Evolutionary conservation across 2,113 vertebrate species (phyloP), one percentile per base, ranked within the genome.

Genomic region (Danionella cerebrum): DNA sequence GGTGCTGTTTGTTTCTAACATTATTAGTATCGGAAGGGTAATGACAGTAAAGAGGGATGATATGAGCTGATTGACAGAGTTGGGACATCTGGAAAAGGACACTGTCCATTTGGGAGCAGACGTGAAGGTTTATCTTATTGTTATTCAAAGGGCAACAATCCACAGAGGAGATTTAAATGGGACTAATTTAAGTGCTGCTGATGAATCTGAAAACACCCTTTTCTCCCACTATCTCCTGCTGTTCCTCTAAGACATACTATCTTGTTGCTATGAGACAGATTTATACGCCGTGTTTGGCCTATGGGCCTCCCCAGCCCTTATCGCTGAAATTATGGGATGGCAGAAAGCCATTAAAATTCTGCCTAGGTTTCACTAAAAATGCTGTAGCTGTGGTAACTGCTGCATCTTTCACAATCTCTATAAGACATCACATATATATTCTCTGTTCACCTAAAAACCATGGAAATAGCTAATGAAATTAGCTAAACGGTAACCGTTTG

Each of bases 1-100:
- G n/a, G 1, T 12, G 41, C 65, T 71, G 57, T 75, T 74, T 75
- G 65, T 72, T 78, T 70, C 66, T 76, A 76, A 78, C 69, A 65
- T 72, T 73, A 73, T 76, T 76, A 76, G 70, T 70, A 76, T 70
- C 38, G 74, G 66, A 60, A 48, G 39, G 59, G 42, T 71, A 58
- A 41, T 70, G 69, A 22, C 63, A 55, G 58, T 11, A 57, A 60
- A 60, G 50, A 55, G 57, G 42, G 2, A 48, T 5, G 51, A 44
- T 55, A 44, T 31, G 10, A 47, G 57, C 29, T 48, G 48, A 60
- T 35, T 54, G 45, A 29, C 25, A 45, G 5, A 16, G 14, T 13
- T 11, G 50, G 48, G 29, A 14, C 29, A 1, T 44, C 59, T 69
- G n/a, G 44, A 74, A 69, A 69, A 55, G 59, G 44, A 33, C 6